Conservation (phyloP, 2,113 vertebrate species). For the Mionectes macconnelli region DNA sequence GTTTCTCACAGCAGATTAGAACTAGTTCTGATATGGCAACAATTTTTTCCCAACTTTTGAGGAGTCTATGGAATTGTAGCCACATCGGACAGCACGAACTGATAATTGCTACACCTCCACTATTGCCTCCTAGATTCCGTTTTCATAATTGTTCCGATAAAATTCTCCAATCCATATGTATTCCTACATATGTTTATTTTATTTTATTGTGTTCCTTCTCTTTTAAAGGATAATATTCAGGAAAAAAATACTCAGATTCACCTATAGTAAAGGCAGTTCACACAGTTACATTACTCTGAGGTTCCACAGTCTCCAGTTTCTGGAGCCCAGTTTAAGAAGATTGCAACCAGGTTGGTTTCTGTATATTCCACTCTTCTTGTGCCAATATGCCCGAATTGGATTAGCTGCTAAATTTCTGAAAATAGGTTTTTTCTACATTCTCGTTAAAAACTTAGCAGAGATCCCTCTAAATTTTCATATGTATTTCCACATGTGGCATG, state of each 20-base stretch:
- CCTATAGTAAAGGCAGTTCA: neutral
- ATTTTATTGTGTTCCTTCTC: neutral
- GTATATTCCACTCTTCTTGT: neutral
- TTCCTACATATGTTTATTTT: neutral
- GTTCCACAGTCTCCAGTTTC: neutral
- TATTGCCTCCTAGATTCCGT: neutral
- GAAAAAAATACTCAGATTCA: neutral
- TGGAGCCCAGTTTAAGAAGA: neutral
- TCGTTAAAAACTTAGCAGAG: neutral
- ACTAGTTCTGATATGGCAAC: neutral
- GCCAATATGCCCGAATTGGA: neutral
- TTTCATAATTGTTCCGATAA: neutral
- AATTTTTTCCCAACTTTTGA: neutral
- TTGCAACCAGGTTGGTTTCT: neutral
- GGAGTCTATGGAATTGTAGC: neutral
- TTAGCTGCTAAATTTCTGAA: neutral
- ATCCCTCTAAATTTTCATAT: neutral
- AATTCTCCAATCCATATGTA: neutral
- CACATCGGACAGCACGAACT: neutral
- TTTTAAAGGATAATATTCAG: neutral
- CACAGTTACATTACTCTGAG: neutral
- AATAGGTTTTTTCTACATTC: neutral
- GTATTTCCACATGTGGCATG: neutral
- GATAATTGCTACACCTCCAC: neutral
- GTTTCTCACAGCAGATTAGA: neutral